A percentile compares a stretch with the other conserved stretches of the same genome.
Conservation (phyloP, 2,888 invertebrate genomes). For the Stenotaenia linearis region DNA sequence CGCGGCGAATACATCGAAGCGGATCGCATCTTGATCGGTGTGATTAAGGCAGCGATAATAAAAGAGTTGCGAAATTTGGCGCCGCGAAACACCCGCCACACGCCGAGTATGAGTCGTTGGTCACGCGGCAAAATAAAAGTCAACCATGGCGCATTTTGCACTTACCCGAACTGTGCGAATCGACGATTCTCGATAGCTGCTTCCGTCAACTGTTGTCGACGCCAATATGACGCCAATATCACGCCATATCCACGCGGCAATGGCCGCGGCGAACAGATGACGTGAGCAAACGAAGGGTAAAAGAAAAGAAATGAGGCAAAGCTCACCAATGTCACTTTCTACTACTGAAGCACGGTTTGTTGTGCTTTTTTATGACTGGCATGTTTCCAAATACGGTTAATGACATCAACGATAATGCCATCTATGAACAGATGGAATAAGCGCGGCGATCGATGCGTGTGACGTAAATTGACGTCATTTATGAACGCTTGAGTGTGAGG, state of each 20-base stretch:
- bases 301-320: not conserved
- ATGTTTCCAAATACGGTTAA: not conserved
- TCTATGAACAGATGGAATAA: not conserved
- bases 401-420: not conserved
- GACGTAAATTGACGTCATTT: not conserved
- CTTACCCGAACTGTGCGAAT: not conserved
- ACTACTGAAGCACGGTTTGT: not conserved
- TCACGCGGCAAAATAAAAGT: not conserved
- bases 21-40: not conserved
- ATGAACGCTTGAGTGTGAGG: too few relatives aligned
- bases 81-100: not conserved
- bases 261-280: not conserved
- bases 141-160: not conserved
- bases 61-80: not conserved
- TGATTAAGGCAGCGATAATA: too few relatives aligned
- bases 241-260: not conserved
- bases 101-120: not conserved
- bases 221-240: too few relatives aligned
- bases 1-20: not conserved
- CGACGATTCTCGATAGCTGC: not conserved
- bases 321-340: constrained; percentile 1
- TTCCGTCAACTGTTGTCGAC: not conserved
- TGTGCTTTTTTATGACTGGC: constrained; percentile 8
- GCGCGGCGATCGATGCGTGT: not conserved
- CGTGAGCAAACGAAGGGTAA: not conserved